Evolutionary conservation across 2,797 vertebrate species (phyloP), one percentile per base, ranked within the genome.

Genomic region (Takifugu rubripes): DNA sequence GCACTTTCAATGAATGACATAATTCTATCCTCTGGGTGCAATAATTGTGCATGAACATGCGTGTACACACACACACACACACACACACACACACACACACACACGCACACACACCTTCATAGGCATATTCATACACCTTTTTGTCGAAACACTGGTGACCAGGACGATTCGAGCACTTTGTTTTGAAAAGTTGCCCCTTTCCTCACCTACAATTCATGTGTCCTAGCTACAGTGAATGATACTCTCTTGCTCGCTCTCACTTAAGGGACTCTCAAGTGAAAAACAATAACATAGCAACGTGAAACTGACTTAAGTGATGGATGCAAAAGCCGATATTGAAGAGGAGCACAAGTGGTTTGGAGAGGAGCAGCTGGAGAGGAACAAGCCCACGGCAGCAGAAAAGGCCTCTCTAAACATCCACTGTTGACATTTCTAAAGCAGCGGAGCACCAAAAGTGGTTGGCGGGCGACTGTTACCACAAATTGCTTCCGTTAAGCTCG

Each of bases 351-450:
- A 83, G 81, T 75, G 81, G 79, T 66, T 77, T 68, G 44, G 60
- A 80, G 75, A 80, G 73, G 52, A 70, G 63, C 69, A 72, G 66
- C 74, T 77, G 67, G 48, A 74, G 60, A 66, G 79, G 62, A 59
- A 61, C 67, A 64, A 73, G 75, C 63, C 58, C 69, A 72, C 74
- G 70, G 42, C 64, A 68, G 61, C 73, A 61, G 44, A 5, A 15
- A 46, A 74, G 49, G 55, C 60, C 73, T 85, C 75, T 81, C 87
- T 84, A 85, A 83, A 82, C 79, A 87, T 86, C 84, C 68, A 87
- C 77, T 65, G 56, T 66, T 72, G 67, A 68, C 60, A 77, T 84
- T 85, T 86, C 77, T 83, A 88, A 82, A 81, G 63, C 69, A 62
- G 53, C 12, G 62, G 63, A 74, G 70, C 65, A 62, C 61, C 59